Percentiles rank a stretch among this genome's conserved stretches.
phyloP scores from a whole-genome alignment of 1,140 invertebrate genomes.

The Bombus affinis region DNA sequence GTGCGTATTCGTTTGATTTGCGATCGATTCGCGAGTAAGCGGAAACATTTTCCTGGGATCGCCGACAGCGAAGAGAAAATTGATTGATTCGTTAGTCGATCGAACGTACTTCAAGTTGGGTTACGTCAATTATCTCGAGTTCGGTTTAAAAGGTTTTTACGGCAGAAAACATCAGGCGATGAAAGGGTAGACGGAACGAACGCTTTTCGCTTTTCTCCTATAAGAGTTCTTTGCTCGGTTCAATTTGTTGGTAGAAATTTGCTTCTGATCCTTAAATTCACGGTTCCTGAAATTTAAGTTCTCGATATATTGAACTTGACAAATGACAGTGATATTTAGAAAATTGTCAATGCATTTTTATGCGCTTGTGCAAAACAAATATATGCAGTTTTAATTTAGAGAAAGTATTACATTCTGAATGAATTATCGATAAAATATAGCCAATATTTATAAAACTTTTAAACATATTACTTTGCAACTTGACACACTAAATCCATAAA shows the following conservation, averaged over 20 bases:
- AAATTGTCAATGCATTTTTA: too few species aligned
- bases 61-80: background rate
- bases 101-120: background rate
- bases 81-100: constrained; percentile 27
- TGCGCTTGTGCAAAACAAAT: too few species aligned
- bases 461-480: too few species aligned
- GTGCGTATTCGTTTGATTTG: background rate
- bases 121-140: constrained; percentile 1
- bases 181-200: background rate
- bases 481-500: too few species aligned
- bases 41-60: background rate
- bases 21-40: background rate
- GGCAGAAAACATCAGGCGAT: background rate
- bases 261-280: too few species aligned
- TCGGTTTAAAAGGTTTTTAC: background rate
- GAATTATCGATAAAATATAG: too few species aligned
- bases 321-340: too few species aligned
- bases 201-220: background rate
- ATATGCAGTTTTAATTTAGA: too few species aligned
- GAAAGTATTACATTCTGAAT: too few species aligned
- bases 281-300: too few species aligned
- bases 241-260: background rate
- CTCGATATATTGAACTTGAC: too few species aligned
- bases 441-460: too few species aligned
- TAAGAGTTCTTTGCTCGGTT: background rate